phyloP scores from a whole-genome alignment of 2,888 invertebrate genomes.

The Orthosia cruda region DNA sequence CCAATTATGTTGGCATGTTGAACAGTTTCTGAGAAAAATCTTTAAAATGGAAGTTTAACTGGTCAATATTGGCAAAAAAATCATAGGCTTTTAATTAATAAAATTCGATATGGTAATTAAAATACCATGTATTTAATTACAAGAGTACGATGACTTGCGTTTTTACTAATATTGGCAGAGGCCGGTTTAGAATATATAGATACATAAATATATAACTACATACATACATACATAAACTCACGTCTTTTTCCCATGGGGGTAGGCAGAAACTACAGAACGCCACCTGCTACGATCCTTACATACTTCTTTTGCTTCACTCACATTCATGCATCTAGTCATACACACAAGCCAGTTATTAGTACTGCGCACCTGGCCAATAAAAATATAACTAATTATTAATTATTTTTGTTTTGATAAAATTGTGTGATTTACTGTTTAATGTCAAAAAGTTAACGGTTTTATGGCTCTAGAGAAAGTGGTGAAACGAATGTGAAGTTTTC shows the following conservation, averaged over 20 bases:
- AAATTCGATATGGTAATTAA: slow-evolving; percentile 18
- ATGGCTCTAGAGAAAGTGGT: background rate
- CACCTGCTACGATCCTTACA: too few species aligned
- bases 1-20: slow-evolving; percentile 7
- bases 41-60: background rate
- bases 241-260: too few species aligned
- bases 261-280: too few species aligned
- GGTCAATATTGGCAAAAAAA: background rate
- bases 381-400: background rate
- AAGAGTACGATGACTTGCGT: background rate
- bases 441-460: background rate
- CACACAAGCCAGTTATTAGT: too few species aligned
- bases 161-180: background rate
- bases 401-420: background rate
- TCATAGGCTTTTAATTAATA: background rate
- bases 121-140: slow-evolving; percentile 15
- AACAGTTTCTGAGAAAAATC: slow-evolving; percentile 16
- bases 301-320: too few species aligned
- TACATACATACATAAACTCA: too few species aligned
- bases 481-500: background rate
- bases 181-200: background rate
- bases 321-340: too few species aligned
- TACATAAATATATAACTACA: background rate
- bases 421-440: background rate
- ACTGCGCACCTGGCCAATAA: too few species aligned